phyloP scores from a whole-genome alignment of 2,113 vertebrate genomes.

The Mesembrinibis cayennensis region DNA sequence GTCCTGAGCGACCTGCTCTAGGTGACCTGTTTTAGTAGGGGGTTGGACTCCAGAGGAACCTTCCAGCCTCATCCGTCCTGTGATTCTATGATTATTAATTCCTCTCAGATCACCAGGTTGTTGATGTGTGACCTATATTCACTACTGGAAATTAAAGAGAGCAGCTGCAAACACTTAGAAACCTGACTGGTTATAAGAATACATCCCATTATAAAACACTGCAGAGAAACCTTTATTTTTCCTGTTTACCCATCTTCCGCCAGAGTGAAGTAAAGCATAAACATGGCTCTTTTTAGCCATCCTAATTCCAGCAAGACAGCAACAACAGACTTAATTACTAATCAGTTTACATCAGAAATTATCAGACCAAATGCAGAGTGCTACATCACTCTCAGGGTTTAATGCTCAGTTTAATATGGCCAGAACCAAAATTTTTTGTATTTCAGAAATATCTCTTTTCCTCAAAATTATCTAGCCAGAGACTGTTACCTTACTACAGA shows the following conservation, averaged over 20 bases:
- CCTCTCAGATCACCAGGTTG: not conserved
- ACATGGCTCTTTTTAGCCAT: not conserved
- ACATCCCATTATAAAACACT: not conserved
- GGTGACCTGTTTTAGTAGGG: not conserved
- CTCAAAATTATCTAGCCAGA: not conserved
- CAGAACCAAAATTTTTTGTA: not conserved
- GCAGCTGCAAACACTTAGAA: not conserved
- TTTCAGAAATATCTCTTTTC: not conserved
- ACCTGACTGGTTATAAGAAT: not conserved
- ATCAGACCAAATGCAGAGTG: not conserved
- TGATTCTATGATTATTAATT: not conserved
- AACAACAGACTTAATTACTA: not conserved
- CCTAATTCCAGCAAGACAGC: not conserved
- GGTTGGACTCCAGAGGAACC: not conserved
- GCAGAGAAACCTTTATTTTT: not conserved
- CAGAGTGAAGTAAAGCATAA: not conserved
- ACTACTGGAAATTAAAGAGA: not conserved
- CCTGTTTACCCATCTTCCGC: not conserved
- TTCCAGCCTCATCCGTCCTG: not conserved
- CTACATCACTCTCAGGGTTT: not conserved
- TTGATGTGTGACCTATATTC: not conserved
- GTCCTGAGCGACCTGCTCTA: not conserved
- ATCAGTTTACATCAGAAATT: not conserved
- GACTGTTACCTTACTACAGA: not conserved
- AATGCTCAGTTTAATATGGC: not conserved